phyloP scores from a whole-genome alignment of 2,113 vertebrate genomes.

The Catharus fuscescens region DNA sequence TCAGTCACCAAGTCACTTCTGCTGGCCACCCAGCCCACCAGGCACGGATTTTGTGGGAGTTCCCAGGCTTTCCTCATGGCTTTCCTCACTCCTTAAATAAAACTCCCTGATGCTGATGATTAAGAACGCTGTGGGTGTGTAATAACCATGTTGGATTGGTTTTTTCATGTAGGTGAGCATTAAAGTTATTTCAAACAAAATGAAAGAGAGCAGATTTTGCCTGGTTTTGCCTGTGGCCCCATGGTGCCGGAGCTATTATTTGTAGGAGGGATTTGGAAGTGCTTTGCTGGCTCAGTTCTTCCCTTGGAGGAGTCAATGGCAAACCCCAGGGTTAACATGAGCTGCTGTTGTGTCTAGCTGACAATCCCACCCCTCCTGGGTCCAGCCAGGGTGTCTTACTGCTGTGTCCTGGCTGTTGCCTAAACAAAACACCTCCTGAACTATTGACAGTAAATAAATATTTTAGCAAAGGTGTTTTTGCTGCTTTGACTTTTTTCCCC shows the following conservation, averaged over 20 bases:
- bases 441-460: neutral
- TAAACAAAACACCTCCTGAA: neutral
- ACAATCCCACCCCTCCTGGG: neutral
- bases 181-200: neutral
- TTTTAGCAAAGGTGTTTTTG: neutral
- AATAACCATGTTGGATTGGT: accelerated
- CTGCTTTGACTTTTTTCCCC: neutral
- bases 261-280: neutral
- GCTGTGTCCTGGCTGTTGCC: neutral
- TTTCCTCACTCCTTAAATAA: neutral
- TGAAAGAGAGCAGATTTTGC: neutral
- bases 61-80: neutral
- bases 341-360: neutral
- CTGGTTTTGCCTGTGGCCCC: neutral
- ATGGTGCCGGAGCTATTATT: accelerated
- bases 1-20: neutral
- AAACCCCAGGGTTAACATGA: neutral
- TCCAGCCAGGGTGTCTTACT: neutral
- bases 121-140: neutral
- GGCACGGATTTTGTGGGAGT: neutral
- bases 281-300: neutral
- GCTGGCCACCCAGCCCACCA: neutral
- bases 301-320: neutral
- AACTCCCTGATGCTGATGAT: neutral
- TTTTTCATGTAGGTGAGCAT: neutral